Evolutionary conservation across 92 coral and sea anemone species (phyloP).

Genomic region (Porites rus): DNA sequence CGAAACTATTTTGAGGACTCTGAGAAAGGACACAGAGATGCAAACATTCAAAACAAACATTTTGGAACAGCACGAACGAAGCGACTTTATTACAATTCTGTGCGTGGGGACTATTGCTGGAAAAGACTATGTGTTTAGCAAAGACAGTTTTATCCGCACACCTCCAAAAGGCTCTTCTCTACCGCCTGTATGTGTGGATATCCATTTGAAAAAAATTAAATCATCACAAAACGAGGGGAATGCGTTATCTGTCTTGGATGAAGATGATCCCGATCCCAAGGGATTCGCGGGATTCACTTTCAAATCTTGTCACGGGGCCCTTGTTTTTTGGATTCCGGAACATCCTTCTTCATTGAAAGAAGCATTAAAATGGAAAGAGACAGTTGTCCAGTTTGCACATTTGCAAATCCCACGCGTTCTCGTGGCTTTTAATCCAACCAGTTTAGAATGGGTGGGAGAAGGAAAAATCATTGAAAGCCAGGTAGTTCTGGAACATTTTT

Average conservation of each 20-base stretch:
- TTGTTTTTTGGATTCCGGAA: conserved; percentile 18
- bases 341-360: background rate
- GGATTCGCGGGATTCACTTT: conserved; percentile 23
- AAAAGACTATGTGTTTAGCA: background rate
- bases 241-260: background rate
- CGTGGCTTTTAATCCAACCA: conserved; percentile 3
- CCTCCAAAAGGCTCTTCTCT: conserved; percentile 18
- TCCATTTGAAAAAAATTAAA: conserved; percentile 20
- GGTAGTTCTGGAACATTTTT: conserved; percentile 3
- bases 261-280: conserved; percentile 16
- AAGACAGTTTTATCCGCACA: background rate
- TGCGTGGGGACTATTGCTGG: conserved; percentile 8
- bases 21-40: conserved; percentile 25
- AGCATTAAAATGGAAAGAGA: conserved; percentile 7
- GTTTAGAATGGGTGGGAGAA: conserved; percentile 24
- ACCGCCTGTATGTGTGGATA: conserved; percentile 1
- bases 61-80: background rate
- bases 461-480: conserved; percentile 12
- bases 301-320: conserved; percentile 3
- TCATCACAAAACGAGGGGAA: background rate
- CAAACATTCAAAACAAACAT: conserved; percentile 32
- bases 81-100: background rate
- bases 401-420: conserved; percentile 17
- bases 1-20: conserved; percentile 4
- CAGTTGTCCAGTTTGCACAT: conserved; percentile 12